Base-by-base conservation (phyloP, 2,797 vertebrate genomes). In the Phoeniculus purpureus region DNA sequence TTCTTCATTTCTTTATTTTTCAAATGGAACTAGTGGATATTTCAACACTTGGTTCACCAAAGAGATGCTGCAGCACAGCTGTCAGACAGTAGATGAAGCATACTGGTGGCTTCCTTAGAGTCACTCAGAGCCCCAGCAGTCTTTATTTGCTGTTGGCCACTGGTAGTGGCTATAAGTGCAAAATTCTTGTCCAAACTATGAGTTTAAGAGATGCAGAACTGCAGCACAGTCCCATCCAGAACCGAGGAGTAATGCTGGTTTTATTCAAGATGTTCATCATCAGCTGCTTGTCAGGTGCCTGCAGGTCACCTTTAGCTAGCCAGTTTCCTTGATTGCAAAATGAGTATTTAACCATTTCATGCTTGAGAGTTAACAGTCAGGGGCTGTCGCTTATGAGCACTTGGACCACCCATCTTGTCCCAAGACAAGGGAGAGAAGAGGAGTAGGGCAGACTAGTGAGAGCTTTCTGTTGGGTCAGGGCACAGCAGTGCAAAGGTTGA, bases 381-480 rank as follows among this genome's bases (percentile, higher is more conserved):
- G 58, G 55, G 18, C 55, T 2, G 4, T 68, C 27, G 3, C 40
- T 56, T 37, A 32, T 29, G 51, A 48, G 37, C 40, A 29, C 26
- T 18, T 18, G 37, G 37, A 12, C 52, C 29, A 58, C 55, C 65
- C 79, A 43, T 62, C 80, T 67, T 66, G 80, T 82, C 40, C 75
- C 73, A 37, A 85, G 90, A 55, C 1, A 15, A 85, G 61, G 40
- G 80, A 54, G 50, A 34, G 66, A 77, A 91, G 65, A 61, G 47
- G 60, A 27, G 85, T 60, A 40, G 14, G 71, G 85, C 94, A 93
- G 59, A 87, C 56, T 83, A 65, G 85, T 73, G 93, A 94, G 54
- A 78, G 48, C 55, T 79, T 48, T 55, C 56, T 64, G 81, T 51
- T 77, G 85, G 93, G 82, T 94, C 94, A 94, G 92, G 79, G 88